These are phyloP conservation scores for Oncorhynchus gorbuscha DNA, from an alignment of 2,113 vertebrate species.

Conservation along the genomic window DNA sequence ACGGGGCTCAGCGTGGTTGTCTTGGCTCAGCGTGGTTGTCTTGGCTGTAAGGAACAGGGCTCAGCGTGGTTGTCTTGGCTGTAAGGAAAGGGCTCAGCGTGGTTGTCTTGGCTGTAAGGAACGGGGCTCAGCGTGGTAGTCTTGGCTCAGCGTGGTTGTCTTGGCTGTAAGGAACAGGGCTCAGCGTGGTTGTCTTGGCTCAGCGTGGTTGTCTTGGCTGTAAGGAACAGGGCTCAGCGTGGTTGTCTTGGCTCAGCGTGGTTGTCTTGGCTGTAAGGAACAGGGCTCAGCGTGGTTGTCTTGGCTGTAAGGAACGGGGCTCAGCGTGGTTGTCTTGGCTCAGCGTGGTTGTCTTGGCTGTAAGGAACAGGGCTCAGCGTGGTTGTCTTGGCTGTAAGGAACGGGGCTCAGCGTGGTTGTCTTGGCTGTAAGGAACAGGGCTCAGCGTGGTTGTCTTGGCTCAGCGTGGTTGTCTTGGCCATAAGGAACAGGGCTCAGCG, in stretches of 20 bases:
- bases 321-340: constrained; percentile 6
- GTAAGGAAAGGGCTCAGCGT: neutral
- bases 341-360: no score
- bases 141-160: neutral
- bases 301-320: neutral
- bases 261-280: neutral
- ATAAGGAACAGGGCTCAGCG: no score
- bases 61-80: constrained; percentile 1
- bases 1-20: neutral
- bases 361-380: neutral
- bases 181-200: neutral
- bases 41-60: neutral
- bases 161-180: neutral
- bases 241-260: constrained; percentile 20
- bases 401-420: neutral
- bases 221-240: neutral
- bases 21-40: constrained; percentile 2
- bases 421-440: neutral
- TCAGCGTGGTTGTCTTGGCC: no score
- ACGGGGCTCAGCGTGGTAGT: neutral
- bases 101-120: constrained; percentile 1
- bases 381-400: constrained; percentile 6
- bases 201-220: neutral
- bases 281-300: neutral
- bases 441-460: no score